A percentile compares a stretch with the other conserved stretches of the same genome.
Conservation (phyloP, 2,888 invertebrate genomes). For the Allacma fusca region DNA sequence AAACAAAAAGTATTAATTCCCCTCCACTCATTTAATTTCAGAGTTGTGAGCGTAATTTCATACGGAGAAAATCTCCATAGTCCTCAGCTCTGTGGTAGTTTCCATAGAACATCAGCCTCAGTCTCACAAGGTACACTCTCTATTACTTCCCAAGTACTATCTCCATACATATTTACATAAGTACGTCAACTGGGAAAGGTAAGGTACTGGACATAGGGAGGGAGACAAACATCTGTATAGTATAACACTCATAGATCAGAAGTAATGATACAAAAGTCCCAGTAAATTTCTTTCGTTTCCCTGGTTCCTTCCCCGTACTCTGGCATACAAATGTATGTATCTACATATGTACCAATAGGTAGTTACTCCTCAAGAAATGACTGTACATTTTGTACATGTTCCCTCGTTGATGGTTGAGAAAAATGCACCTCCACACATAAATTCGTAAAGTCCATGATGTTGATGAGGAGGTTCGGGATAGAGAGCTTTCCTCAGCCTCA, state of each 20-base stretch:
- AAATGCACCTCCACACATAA: neutral
- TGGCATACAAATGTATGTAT: neutral
- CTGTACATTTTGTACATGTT: neutral
- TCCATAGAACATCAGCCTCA: too few species aligned
- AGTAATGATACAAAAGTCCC: slow-evolving; percentile 37
- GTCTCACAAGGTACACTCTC: too few species aligned
- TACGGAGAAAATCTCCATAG: slow-evolving; percentile 26
- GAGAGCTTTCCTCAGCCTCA: too few species aligned
- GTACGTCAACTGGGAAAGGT: too few species aligned
- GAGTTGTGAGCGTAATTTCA: slow-evolving; percentile 29
- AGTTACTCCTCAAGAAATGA: neutral
- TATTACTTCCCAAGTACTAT: too few species aligned
- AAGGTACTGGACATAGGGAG: neutral
- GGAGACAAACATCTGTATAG: slow-evolving; percentile 18
- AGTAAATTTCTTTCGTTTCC: slow-evolving; percentile 40
- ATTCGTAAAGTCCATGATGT: neutral
- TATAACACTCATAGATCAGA: slow-evolving; percentile 38
- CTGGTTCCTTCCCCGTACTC: neutral
- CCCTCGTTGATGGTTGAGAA: neutral
- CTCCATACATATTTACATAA: too few species aligned
- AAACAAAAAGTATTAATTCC: slow-evolving; percentile 26
- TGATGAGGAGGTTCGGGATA: too few species aligned
- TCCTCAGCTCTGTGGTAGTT: neutral
- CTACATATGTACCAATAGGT: too few species aligned
- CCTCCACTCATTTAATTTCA: slow-evolving; percentile 18